These are phyloP conservation scores for Hypotaenidia philippensis DNA, from an alignment of 2,797 vertebrate species.

Conservation along the genomic window DNA sequence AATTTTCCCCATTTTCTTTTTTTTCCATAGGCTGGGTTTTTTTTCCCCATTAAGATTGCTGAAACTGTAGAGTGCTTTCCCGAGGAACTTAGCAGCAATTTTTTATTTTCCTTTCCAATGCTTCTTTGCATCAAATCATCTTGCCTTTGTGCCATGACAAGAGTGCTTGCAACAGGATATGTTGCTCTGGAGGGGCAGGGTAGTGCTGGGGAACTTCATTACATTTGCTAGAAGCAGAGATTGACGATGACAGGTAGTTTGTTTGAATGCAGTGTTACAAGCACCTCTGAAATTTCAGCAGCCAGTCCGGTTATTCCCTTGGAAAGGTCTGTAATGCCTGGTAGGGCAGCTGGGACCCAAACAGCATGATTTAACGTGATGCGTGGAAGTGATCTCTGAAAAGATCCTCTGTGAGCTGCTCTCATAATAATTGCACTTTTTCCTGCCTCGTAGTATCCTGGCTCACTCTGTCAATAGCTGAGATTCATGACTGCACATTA, in stretches of 20 bases:
- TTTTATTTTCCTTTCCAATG: conserved; percentile 21
- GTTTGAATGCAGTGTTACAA: not conserved
- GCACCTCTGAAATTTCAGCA: not conserved
- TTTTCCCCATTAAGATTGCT: not conserved
- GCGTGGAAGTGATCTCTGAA: not conserved
- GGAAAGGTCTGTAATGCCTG: not conserved
- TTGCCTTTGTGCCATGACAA: not conserved
- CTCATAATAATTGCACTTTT: conserved; percentile 54
- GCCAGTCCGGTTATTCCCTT: not conserved
- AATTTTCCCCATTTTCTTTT: not conserved
- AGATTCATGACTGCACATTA: conserved; percentile 72
- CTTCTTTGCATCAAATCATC: not conserved
- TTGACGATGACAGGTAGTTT: not conserved
- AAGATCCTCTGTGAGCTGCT: conserved; percentile 40
- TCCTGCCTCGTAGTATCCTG: conserved; percentile 49
- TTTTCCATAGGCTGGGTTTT: not conserved
- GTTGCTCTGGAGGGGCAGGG: not conserved
- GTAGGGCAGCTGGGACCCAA: not conserved
- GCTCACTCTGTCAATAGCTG: conserved; percentile 69
- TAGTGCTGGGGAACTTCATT: not conserved
- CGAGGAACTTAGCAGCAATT: not conserved
- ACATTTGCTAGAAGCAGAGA: not conserved
- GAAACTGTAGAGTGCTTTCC: not conserved
- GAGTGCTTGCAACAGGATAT: not conserved
- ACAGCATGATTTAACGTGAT: not conserved